Conservation (phyloP, 2,113 vertebrate genomes). For the Tauraco erythrolophus region DNA sequence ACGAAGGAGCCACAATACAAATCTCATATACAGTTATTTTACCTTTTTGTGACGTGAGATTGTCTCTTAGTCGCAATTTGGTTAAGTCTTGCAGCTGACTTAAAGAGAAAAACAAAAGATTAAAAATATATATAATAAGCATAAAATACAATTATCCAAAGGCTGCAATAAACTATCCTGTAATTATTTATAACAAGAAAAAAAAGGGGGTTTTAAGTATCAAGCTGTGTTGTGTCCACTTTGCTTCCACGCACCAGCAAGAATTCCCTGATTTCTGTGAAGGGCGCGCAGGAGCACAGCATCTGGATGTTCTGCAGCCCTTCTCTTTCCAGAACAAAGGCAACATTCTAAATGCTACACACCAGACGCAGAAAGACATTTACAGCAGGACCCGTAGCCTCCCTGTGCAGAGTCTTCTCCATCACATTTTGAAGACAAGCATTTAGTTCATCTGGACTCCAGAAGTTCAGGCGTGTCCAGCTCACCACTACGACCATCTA, state of each 20-base stretch:
- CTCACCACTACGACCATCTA: not conserved
- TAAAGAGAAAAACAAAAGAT: slow-evolving; percentile 15
- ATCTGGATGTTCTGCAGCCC: not conserved
- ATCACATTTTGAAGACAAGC: not conserved
- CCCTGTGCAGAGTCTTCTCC: not conserved
- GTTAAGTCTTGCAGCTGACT: slow-evolving; percentile 77
- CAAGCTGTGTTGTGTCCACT: not conserved
- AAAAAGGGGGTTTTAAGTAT: not conserved
- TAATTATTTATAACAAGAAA: not conserved
- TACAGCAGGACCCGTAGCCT: not conserved
- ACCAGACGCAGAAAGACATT: too few relatives aligned
- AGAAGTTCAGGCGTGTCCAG: rapidly evolving
- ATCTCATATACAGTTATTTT: not conserved
- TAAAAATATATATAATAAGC: not conserved
- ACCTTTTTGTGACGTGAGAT: slow-evolving; percentile 68
- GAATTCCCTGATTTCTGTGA: too few relatives aligned
- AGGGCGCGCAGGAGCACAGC: not conserved
- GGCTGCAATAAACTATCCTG: not conserved
- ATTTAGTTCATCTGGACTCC: not conserved
- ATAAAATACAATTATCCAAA: not conserved
- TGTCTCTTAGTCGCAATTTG: slow-evolving; percentile 45
- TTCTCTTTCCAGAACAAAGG: too few relatives aligned
- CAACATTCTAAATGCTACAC: not conserved
- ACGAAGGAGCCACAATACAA: not conserved
- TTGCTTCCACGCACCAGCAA: not conserved